Base-by-base conservation (phyloP, 2,888 invertebrate genomes). In the Pegoplata infirma region DNA sequence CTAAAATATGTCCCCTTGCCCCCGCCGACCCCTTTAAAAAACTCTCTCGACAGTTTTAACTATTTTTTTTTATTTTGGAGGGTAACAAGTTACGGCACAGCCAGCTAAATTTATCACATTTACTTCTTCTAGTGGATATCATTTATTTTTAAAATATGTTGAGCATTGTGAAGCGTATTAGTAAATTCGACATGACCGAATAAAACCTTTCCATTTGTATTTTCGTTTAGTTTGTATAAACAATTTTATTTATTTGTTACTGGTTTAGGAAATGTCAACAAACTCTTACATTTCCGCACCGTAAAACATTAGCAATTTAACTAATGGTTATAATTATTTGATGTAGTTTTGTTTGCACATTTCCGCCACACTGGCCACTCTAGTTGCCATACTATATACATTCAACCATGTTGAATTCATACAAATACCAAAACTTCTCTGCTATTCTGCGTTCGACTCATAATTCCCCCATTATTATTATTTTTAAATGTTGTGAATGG, bases 201-300 rank as follows among this genome's bases (percentile, higher is more conserved):
- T n/a, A n/a, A n/a, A n/a, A n/a, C n/a, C n/a, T n/a, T n/a, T n/a
- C n/a, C n/a, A n/a, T n/a, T n/a, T n/a, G n/a, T n/a, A n/a, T n/a
- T n/a, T n/a, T n/a, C n/a, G n/a, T n/a, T n/a, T n/a, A n/a, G n/a
- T n/a, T n/a, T n/a, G n/a, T n/a, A n/a, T n/a, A n/a, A n/a, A n/a
- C n/a, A n/a, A n/a, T n/a, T 40, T 40, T 32, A 74, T 74, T 67
- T 67, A 47, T 74, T 46, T 61, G 16, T 44, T 28, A 21, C 36
- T 49, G 63, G 47, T 79, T 55, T 19, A 66, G 78, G 78, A 75
- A 66, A 71, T 79, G 75, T 64, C 71, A 69, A 75, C 78, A 75
- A 67, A 69, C 47, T 61, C 58, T 71, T 59, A 71, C 69, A 78
- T 74, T 71, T 78, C 78, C 78, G 74, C 44, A 19, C 53, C 49